phyloP scores from a whole-genome alignment of 2,797 vertebrate species.

The Alosa sapidissima region DNA sequence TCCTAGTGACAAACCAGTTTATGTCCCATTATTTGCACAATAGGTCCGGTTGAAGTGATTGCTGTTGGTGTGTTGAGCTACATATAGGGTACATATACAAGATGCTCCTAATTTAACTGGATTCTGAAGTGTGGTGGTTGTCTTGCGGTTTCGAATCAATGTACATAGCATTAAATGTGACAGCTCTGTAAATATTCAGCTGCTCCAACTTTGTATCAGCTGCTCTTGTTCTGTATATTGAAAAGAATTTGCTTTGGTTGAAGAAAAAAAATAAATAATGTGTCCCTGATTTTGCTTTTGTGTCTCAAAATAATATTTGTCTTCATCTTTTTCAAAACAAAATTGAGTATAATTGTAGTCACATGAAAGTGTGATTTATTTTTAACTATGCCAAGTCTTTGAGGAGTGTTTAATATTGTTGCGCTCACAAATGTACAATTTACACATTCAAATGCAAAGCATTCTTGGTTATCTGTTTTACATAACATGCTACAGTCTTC shows the following conservation, averaged over 20 bases:
- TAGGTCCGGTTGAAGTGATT: conserved; percentile 18
- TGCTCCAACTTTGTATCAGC: conserved; percentile 67
- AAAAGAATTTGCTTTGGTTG: conserved; percentile 63
- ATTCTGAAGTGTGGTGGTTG: conserved; percentile 50
- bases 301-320: neutral
- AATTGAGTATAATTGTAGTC: neutral
- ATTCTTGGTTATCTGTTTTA: neutral
- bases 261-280: conserved; percentile 72
- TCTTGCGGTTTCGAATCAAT: conserved; percentile 62
- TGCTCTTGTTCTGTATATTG: conserved; percentile 72
- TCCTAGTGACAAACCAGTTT: neutral
- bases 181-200: conserved; percentile 72
- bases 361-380: neutral
- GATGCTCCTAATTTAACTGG: neutral
- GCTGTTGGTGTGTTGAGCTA: conserved; percentile 7
- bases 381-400: neutral
- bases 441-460: neutral
- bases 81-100: conserved; percentile 3
- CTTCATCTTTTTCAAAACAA: neutral
- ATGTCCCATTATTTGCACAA: conserved; percentile 15
- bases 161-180: conserved; percentile 63
- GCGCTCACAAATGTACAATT: neutral
- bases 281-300: conserved; percentile 48
- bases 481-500: conserved; percentile 30
- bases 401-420: neutral